These are phyloP conservation scores for Caenorhabditis remanei DNA, from an alignment of 1,140 invertebrate genomes.

Conservation along the genomic window DNA sequence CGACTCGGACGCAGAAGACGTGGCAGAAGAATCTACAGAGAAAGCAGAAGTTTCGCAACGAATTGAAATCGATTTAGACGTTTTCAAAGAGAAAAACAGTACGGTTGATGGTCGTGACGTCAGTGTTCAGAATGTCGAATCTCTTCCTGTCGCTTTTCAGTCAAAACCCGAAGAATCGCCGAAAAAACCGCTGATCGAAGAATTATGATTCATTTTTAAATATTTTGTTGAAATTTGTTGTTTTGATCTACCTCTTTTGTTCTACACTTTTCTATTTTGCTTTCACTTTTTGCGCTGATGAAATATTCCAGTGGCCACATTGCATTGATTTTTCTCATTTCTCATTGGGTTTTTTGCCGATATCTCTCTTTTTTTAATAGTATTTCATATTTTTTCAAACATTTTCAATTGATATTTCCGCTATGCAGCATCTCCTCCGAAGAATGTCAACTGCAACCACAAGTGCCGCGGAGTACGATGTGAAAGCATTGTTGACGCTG, in stretches of 20 bases:
- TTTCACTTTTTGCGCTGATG: too few species aligned
- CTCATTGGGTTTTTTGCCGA: too few species aligned
- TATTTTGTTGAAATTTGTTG: neutral
- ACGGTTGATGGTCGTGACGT: slow-evolving; percentile 6
- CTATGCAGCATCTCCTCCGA: neutral
- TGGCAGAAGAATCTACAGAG: neutral
- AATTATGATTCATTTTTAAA: neutral
- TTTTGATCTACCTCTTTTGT: neutral
- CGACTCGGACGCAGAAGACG: slow-evolving; percentile 35
- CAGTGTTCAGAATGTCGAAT: slow-evolving; percentile 8
- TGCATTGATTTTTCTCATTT: too few species aligned
- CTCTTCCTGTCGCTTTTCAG: slow-evolving; percentile 15
- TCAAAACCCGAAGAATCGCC: neutral
- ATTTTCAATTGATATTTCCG: neutral
- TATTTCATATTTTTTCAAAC: neutral
- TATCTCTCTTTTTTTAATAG: too few species aligned
- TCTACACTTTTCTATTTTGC: too few species aligned
- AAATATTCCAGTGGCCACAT: too few species aligned
- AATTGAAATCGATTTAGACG: slow-evolving; percentile 51
- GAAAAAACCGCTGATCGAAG: slow-evolving; percentile 28
- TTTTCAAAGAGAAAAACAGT: slow-evolving; percentile 42
- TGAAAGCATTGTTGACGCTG: slow-evolving; percentile 62
- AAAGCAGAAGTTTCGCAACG: neutral
- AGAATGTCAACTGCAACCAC: slow-evolving; percentile 15
- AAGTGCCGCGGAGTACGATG: slow-evolving; percentile 57